phyloP scores from a whole-genome alignment of 2,888 invertebrate species.

The Tenthredo mesomela region DNA sequence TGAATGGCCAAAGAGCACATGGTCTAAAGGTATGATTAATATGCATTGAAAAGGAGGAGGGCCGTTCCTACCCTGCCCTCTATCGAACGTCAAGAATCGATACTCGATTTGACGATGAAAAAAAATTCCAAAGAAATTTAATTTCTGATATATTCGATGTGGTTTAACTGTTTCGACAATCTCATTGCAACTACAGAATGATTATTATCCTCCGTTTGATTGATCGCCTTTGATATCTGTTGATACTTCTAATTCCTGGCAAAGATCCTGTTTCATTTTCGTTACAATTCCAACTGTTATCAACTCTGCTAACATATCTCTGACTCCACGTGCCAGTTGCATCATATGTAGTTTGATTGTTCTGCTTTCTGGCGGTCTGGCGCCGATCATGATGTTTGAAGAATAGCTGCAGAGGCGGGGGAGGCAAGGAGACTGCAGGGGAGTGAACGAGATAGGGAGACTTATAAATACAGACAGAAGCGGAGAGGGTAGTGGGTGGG shows the following conservation, averaged over 20 bases:
- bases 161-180: background rate
- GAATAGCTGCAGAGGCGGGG: background rate
- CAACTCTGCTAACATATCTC: constrained; percentile 10
- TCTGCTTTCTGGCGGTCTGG: constrained; percentile 18
- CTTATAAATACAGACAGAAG: constrained; percentile 29
- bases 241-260: background rate
- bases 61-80: background rate
- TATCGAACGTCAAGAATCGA: constrained; percentile 26
- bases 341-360: constrained; percentile 31
- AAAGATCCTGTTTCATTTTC: background rate
- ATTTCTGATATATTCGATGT: background rate
- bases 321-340: constrained; percentile 22
- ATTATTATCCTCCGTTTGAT: background rate
- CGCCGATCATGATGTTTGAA: constrained; percentile 37
- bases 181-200: background rate
- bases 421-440: background rate
- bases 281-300: background rate
- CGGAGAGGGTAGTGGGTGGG: background rate
- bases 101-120: background rate
- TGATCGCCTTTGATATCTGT: background rate
- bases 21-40: constrained; percentile 67
- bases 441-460: constrained; percentile 35
- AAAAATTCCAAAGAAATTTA: background rate
- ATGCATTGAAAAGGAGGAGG: constrained; percentile 66
- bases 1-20: constrained; percentile 42